Evolutionary conservation across 2,113 vertebrate species (phyloP), one percentile per base, ranked within the genome.

Genomic region (Lampris incognitus): DNA sequence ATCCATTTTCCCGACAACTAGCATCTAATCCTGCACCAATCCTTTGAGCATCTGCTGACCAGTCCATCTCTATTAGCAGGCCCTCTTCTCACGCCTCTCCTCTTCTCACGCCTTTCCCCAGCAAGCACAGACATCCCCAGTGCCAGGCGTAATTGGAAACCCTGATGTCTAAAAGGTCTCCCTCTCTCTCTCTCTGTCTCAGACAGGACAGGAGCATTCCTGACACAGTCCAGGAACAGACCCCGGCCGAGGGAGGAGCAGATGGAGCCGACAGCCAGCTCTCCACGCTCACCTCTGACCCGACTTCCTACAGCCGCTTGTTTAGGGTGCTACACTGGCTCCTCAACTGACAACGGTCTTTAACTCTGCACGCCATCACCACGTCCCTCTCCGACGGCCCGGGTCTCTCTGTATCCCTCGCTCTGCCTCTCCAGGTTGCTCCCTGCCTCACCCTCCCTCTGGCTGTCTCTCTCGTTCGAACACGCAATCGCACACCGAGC

Each of bases 141-240:
- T 81, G 84, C 73, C 3, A 2, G 67, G 67, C 9, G 76, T 88
- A 92, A 93, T 86, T 87, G 82, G 90, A 93, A 81, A 90, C 89
- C 72, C 40, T 37, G 42, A 39, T 44, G 80, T 88, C 85, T 71
- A 48, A 66, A 36, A 1, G 71, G 24, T 24, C 24, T 24, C 24
- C 24, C 24, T 24, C 24, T 24, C 24, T 24, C 24, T 24, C 24
- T 24, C 24, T 13, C 68, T 75, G 56, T 79, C 71, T 76, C 76
- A 72, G 56, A 36, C 72, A 82, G 70, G 61, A 81, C 58, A 5
- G 60, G 50, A 79, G 63, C 76, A 75, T 81, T 83, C 74, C 70
- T 4, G 71, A 51, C 60, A 75, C 78, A 46, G 64, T 38, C 60
- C 51, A 2, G 75, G 54, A 66, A 68, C 61, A 42, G 64, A 75